Evolutionary conservation across 2,888 invertebrate species (phyloP), one percentile per base, ranked within the genome.

Genomic region (Nephrocerus scutellatus): DNA sequence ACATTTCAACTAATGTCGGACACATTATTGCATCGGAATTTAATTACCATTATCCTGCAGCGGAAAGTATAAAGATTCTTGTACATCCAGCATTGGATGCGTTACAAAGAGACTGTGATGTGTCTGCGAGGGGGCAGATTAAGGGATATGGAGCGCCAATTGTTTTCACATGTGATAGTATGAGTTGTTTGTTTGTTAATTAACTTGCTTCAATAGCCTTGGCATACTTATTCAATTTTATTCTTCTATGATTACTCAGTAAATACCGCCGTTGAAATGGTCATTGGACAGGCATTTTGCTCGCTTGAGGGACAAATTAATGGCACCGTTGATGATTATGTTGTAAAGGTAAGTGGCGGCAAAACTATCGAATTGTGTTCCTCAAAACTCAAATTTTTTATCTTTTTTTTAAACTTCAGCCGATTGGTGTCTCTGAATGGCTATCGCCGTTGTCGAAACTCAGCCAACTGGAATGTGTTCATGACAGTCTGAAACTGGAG

Each of bases 151-250:
- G 68, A 6, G 73, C 75, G 63, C 87, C 92, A 6, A 79, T 91
- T 52, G 79, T 79, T 9, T 95, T 96, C 66, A 93, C 92, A 23
- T 92, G 92, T 60, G 91, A 93, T 70, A 86, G 92, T 91, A 70
- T n/a, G n/a, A 55, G 57, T 53, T 28, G 3, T n/a, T 47, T 41
- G 36, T 41, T 46, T 16, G 25, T 46, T 28, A 8, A 33, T 37
- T 30, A 33, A 39, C 33, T 31, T 4, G 13, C 31, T 28, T 5
- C n/a, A 24, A 33, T 12, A 12, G 9, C 7, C 14, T 20, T 19
- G 8, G 35, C 15, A 24, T 29, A 6, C 5, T 35, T 24, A 15
- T 10, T 21, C 6, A 28, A 23, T 22, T 36, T 30, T 16, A 30
- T 39, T 29, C 44, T 43, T 40, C 44, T 51, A 51, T 51, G 50